Evolutionary conservation across 2,797 vertebrate genomes (phyloP), one percentile per base, ranked within the genome.

Genomic region (Sebastes umbrosus): DNA sequence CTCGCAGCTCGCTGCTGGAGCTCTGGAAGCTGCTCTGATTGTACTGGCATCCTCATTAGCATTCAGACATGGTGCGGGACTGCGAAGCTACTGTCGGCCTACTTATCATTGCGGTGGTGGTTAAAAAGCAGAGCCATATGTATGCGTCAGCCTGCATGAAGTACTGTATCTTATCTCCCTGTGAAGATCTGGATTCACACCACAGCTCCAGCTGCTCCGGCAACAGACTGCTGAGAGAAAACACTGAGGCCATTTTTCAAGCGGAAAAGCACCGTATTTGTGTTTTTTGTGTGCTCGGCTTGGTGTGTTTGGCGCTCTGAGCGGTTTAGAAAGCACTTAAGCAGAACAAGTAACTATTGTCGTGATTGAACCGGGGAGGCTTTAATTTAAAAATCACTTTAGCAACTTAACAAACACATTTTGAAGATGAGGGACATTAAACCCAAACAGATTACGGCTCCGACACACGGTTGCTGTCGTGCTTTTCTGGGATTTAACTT

Each of bases 11-110:
- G 11, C 46, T 80, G 85, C 84, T 32, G 87, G 76, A 82, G 80
- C 77, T 62, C 68, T 62, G 50, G 52, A 74, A 76, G 82, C 84
- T 70, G 59, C 84, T 85, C 85, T 70, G 83, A 87, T 82, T 74
- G 79, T 50, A 32, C 52, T 14, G 14, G 80, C 52, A 8, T 77
- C 55, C 86, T 94, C 85, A 93, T 95, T 94, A 92, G 87, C 81
- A 94, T 94, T 92, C 94, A 87, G 79, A 82, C 84, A 67, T 72
- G 60, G 91, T 71, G 79, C 69, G 11, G 58, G 76, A 70, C 82
- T 88, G 88, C 89, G 87, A 90, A 90, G 90, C 88, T 88, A 75
- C 91, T 84, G 87, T 92, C 91, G 78, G 88, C 90, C 91, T 90
- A 90, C 87, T 93, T 94, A 92, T 92, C 87, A 92, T 73, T 80